Evolutionary conservation across 2,797 vertebrate species (phyloP), one percentile per base, ranked within the genome.

Genomic region (Sebastolobus altivelis): DNA sequence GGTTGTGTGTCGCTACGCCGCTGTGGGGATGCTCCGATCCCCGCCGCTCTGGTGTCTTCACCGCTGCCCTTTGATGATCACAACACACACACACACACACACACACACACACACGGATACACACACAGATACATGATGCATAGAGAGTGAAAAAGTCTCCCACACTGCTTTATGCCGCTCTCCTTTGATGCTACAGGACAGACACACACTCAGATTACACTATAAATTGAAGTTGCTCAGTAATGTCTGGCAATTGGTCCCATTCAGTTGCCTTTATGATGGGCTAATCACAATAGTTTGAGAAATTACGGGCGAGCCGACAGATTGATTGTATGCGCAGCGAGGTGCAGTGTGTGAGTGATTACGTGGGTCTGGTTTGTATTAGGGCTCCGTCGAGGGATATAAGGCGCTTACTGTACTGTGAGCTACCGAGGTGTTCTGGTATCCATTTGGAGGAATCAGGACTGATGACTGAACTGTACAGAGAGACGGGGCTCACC

Each of bases 401-500:
- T 81, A 85, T 87, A 88, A 91, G 86, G 86, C 58, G 67, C 82
- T 91, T 85, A 88, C 88, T 93, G 90, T 92, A 89, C 70, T 78
- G 4, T 9, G 91, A 91, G 95, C 95, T 95, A 95, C 95, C 72
- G 89, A 94, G 94, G 95, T 96, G 97, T 96, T 97, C 97, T 97
- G 97, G 96, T 94, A 96, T 95, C 95, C 95, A 97, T 97, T 97
- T 96, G 94, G 90, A 94, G 90, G 88, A 95, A 95, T 97, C 96
- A 96, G 87, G 94, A 90, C 91, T 96, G 97, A 96, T 97, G 96
- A 92, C 95, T 94, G 94, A 95, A 94, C 94, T 63, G 68, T 65
- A 69, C 82, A 31, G 68, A 61, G 87, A 77, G 81, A 87, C 35
- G 68, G 37, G 84, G 81, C 55, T 70, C 81, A 69, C 76, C 88